A percentile compares a stretch with the other conserved stretches of the same genome.
Conservation (phyloP, 2,797 vertebrate genomes). For the Sebastes glaucus region DNA sequence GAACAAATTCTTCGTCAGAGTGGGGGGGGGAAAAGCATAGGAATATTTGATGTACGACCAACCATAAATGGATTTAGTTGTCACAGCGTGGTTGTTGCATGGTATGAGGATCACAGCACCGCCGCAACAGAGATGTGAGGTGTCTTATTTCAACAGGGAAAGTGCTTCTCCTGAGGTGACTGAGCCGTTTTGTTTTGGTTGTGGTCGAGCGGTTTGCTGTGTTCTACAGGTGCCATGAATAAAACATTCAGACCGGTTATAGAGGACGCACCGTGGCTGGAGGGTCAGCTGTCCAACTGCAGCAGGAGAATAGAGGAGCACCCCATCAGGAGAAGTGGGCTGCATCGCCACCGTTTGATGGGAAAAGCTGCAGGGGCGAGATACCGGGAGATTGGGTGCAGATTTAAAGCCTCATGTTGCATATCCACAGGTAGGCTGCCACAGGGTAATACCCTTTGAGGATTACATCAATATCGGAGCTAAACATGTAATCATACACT, state of each 20-base stretch:
- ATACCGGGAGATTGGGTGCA: constrained; percentile 57
- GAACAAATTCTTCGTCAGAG: background rate
- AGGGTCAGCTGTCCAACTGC: constrained; percentile 69
- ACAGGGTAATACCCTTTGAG: constrained; percentile 65
- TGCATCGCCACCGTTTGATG: constrained; percentile 67
- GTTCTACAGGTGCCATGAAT: constrained; percentile 71
- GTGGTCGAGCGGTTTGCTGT: constrained; percentile 53
- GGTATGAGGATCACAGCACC: constrained; percentile 30
- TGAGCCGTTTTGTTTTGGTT: constrained; percentile 67
- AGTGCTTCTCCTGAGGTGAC: constrained; percentile 58
- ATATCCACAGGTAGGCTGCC: constrained; percentile 65
- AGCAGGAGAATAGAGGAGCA: constrained; percentile 49
- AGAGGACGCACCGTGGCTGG: constrained; percentile 64
- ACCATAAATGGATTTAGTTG: constrained; percentile 32
- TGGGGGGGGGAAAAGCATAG: background rate
- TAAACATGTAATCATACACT: constrained; percentile 75
- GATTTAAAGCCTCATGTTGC: constrained; percentile 68
- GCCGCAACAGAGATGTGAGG: constrained; percentile 43
- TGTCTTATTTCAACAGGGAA: constrained; percentile 54
- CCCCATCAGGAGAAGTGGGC: constrained; percentile 62
- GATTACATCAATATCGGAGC: constrained; percentile 73
- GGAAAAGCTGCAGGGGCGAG: constrained; percentile 72
- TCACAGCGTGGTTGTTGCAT: constrained; percentile 27
- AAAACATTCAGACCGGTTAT: constrained; percentile 64
- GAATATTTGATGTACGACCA: constrained; percentile 20